phyloP scores from a whole-genome alignment of 2,797 vertebrate species.

The Crocidura indochinensis region DNA sequence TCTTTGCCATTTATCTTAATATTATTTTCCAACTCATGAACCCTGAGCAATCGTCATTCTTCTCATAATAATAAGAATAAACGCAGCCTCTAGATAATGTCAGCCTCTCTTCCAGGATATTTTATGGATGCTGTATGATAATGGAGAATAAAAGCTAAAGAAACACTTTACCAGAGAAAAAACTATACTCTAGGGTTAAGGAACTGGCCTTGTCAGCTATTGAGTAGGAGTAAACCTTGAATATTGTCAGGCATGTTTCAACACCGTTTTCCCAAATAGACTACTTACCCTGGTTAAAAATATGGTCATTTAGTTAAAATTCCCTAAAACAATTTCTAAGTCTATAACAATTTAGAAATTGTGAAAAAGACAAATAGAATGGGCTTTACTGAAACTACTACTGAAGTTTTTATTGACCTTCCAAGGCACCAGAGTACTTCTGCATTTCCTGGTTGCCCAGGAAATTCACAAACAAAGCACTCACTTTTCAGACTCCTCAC shows the following conservation, averaged over 20 bases:
- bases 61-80: not conserved
- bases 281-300: not conserved
- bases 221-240: too few species aligned
- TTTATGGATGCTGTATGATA: not conserved
- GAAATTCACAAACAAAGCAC: not conserved
- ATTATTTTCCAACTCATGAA: too few species aligned
- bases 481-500: not conserved
- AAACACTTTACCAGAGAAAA: not conserved
- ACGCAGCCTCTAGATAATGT: not conserved
- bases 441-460: not conserved
- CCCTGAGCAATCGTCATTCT: not conserved
- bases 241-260: too few species aligned
- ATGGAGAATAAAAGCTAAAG: not conserved
- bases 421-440: not conserved
- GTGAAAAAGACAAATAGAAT: not conserved
- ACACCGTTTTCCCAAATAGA: not conserved
- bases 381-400: not conserved
- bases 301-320: not conserved
- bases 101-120: not conserved
- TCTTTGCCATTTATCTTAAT: not conserved
- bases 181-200: too few species aligned
- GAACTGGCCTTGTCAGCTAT: too few species aligned
- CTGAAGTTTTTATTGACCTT: not conserved
- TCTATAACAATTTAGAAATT: not conserved
- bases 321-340: conserved; percentile 32